Conservation (phyloP, 2,888 invertebrate species). For the Sthenelais limicola region DNA sequence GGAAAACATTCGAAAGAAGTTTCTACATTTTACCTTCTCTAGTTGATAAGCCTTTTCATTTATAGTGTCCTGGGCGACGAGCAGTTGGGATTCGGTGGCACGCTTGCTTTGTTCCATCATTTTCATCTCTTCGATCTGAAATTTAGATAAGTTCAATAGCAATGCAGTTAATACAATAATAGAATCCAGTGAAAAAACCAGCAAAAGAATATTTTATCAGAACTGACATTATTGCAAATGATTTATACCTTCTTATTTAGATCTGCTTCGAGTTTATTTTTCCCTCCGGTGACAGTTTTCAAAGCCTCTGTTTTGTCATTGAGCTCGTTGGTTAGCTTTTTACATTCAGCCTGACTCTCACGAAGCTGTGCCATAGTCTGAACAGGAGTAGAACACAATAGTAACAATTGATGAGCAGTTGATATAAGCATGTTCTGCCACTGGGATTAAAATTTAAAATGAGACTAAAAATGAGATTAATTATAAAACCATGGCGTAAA, state of each 20-base stretch:
- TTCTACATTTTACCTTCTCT: slow-evolving; percentile 52
- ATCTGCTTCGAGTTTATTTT: slow-evolving; percentile 18
- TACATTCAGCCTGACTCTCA: background rate
- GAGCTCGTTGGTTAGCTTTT: background rate
- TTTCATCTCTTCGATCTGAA: slow-evolving; percentile 29
- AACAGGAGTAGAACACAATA: background rate
- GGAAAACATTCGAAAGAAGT: too few relatives aligned
- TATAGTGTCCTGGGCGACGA: slow-evolving; percentile 39
- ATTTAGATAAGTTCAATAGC: background rate
- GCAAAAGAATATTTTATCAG: background rate
- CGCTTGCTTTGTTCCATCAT: slow-evolving; percentile 31
- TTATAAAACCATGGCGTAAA: too few relatives aligned
- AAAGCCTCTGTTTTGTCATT: slow-evolving; percentile 3
- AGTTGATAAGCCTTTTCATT: slow-evolving; percentile 50
- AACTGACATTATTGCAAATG: background rate
- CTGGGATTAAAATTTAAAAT: too few relatives aligned
- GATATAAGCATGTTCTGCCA: too few relatives aligned
- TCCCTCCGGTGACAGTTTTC: background rate
- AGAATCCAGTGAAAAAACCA: background rate
- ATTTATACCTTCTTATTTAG: slow-evolving; percentile 17
- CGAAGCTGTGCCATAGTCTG: background rate
- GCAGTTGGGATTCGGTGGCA: slow-evolving; percentile 33
- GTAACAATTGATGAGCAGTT: too few relatives aligned
- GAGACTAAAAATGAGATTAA: too few relatives aligned
- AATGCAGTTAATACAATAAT: background rate